Evolutionary conservation across 2,113 vertebrate genomes (phyloP), one percentile per base, ranked within the genome.

Genomic region (Apteryx mantelli): DNA sequence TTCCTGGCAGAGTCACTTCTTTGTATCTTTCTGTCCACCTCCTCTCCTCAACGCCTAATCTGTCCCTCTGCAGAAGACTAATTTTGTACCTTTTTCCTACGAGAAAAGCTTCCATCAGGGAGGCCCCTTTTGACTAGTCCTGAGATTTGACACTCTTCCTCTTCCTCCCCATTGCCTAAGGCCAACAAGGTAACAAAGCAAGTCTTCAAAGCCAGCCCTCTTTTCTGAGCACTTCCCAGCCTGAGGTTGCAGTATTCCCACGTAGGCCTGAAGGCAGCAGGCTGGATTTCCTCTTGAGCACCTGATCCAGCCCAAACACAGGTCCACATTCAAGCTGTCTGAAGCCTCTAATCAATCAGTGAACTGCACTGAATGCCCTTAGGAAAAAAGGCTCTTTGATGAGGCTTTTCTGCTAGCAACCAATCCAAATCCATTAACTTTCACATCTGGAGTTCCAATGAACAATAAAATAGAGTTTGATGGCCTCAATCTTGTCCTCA

Each of bases 351-450:
- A 97, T 96, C 97, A 98, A 97, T 98, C 98, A 98, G 94, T 97
- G 97, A 98, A 98, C 97, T 97, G 97, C 85, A 22, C 97, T 96
- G 97, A 98, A 98, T 77, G 83, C 93, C 97, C 91, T 92, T 81
- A 98, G 91, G 95, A 78, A 95, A 98, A 98, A 98, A 98, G 97
- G 92, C 94, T 96, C 97, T 98, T 97, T 98, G 98, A 98, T 98
- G 97, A 98, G 97, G 93, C 96, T 97, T 97, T 90, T 8, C 90
- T 97, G 81, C 96, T 97, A 98, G 95, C 97, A 97, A 94, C 97
- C 97, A 97, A 98, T 98, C 97, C 97, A 97, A 98, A 97, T 95
- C 97, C 97, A 98, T 98, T 98, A 98, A 97, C 97, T 97, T 98
- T 97, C 98, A 97, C 96, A 97, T 98, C 97, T 98, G 97, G 98